Evolutionary conservation across 2,888 invertebrate species (phyloP).

Genomic region (Fragum sueziense): DNA sequence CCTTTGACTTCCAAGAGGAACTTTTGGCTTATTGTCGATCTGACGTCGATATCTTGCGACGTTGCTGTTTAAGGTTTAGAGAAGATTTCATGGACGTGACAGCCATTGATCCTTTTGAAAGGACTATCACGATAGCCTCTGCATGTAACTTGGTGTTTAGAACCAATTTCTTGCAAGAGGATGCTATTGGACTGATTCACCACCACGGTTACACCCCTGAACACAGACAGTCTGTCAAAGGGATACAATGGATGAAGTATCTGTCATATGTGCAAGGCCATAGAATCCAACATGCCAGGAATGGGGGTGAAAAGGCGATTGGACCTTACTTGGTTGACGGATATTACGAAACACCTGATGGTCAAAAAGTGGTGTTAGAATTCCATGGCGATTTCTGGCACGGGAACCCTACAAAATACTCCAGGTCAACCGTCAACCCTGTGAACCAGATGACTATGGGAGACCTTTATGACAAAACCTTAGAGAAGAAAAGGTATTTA

Average conservation of each 20-base stretch:
- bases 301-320: constrained; percentile 20
- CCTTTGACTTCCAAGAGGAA: constrained; percentile 15
- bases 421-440: not conserved
- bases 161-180: constrained; percentile 18
- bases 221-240: constrained; percentile 42
- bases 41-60: too few relatives aligned
- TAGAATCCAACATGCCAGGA: constrained; percentile 35
- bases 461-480: not conserved
- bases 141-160: not conserved
- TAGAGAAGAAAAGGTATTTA: not conserved
- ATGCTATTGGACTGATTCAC: constrained; percentile 40
- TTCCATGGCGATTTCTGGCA: not conserved
- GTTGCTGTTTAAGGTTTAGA: constrained; percentile 28
- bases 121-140: constrained; percentile 38
- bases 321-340: constrained; percentile 26
- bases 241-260: constrained; percentile 44
- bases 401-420: not conserved
- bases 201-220: not conserved
- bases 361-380: constrained; percentile 12
- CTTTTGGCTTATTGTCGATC: constrained; percentile 26
- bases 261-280: constrained; percentile 21
- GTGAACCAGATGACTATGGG: not conserved
- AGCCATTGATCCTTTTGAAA: constrained; percentile 47
- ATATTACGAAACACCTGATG: constrained; percentile 23
- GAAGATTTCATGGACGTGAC: constrained; percentile 27